Conservation (phyloP, 2,888 invertebrate genomes). For the Blastobasis adustella region DNA sequence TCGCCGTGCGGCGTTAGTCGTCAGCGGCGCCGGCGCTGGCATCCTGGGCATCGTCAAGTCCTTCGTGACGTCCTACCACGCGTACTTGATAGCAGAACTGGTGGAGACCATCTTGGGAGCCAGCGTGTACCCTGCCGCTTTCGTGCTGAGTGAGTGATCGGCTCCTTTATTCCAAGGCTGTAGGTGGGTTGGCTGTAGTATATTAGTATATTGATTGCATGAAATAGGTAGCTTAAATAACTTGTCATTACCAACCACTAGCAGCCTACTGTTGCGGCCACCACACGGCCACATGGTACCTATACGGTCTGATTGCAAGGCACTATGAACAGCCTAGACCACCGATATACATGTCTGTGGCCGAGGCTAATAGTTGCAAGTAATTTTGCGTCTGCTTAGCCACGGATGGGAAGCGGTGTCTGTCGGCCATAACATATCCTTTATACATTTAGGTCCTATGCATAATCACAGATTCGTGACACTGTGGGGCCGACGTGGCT, state of each 20-base stretch:
- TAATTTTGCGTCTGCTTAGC: no score
- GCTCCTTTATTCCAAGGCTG: background rate
- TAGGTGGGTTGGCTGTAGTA: background rate
- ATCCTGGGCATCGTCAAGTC: constrained; percentile 71
- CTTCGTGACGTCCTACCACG: constrained; percentile 66
- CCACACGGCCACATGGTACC: background rate
- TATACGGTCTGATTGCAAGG: background rate
- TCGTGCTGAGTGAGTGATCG: constrained; percentile 71
- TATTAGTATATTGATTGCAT: no score
- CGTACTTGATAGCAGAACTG: constrained; percentile 70
- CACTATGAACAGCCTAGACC: no score
- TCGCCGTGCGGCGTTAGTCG: constrained; percentile 74
- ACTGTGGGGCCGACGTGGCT: no score
- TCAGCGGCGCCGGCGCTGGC: constrained; percentile 64
- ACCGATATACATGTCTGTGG: no score
- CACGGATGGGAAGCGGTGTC: no score
- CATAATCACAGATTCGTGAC: no score
- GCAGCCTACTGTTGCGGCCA: background rate
- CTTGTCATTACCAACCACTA: no score
- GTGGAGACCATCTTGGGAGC: constrained; percentile 72
- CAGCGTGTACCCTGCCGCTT: constrained; percentile 75
- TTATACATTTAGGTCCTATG: no score
- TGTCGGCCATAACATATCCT: no score
- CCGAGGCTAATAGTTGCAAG: no score
- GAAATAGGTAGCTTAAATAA: no score